Evolutionary conservation across 2,113 vertebrate species (phyloP), one percentile per base, ranked within the genome.

Genomic region (Elaphurus davidianus): DNA sequence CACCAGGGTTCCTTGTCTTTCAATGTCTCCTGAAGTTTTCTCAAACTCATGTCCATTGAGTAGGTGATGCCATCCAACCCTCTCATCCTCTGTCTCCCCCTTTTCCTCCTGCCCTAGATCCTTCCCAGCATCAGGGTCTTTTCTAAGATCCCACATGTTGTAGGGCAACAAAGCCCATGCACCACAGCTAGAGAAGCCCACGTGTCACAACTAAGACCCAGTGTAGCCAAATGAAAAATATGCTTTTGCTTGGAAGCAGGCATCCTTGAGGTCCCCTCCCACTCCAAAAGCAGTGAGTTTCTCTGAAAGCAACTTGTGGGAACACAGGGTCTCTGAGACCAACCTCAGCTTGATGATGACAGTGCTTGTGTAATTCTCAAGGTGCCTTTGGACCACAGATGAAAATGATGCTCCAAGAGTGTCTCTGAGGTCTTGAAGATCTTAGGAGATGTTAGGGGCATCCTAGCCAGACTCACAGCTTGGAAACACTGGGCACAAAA

Each of bases 311-410:
- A 60, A 25, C 27, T 25, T 40, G 2, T 55, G 55, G 54, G 16
- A 33, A 36, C 6, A 33, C 2, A 0, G 47, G 0, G 0, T 86
- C 43, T 30, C 36, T 1, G 28, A 30, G 54, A 43, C 43, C 0
- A 6, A 7, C 6, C 21, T 71, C 16, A 33, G 84, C 6, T 60
- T 67, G 27, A 33, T 1, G 14, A 62, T 23, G 50, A n/a, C 7
- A 40, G 28, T 12, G 50, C 74, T 3, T 36, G n/a, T 15, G 10
- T 78, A 50, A 27, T 90, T 90, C 59, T 67, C 23, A 36, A 59
- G n/a, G 6, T 81, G 15, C 0, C 4, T 54, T 67, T 36, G 78
- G 81, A 4, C 4, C 40, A n/a, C 7, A 3, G 30, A 71, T 43
- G 67, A 74, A 17, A 43, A 62, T 0, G 1, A 3, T 21, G 2